Percentiles rank a stretch among this genome's conserved stretches.
phyloP scores from a whole-genome alignment of 2,797 vertebrate genomes.

The Parambassis ranga region DNA sequence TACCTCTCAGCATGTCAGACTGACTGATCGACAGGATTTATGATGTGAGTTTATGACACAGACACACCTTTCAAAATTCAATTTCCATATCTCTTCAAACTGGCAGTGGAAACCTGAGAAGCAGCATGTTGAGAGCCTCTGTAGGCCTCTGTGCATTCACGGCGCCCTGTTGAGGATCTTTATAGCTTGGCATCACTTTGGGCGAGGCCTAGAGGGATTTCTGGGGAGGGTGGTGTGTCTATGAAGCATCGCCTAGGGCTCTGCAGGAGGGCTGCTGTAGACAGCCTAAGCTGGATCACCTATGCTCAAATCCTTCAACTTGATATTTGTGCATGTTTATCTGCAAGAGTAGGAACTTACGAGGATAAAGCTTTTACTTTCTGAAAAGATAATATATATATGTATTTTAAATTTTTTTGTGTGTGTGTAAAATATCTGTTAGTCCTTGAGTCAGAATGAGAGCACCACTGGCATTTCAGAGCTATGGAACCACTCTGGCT shows the following conservation, averaged over 20 bases:
- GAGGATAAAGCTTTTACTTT: slow-evolving; percentile 6
- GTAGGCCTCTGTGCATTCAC: slow-evolving; percentile 15
- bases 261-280: slow-evolving; percentile 38
- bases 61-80: not conserved
- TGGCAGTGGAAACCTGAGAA: slow-evolving; percentile 21
- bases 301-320: slow-evolving; percentile 33
- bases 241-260: slow-evolving; percentile 47
- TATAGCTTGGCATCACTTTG: slow-evolving; percentile 56
- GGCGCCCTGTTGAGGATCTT: slow-evolving; percentile 46
- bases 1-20: not conserved
- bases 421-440: not conserved
- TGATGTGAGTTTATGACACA: slow-evolving; percentile 1
- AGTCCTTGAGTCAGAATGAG: slow-evolving; percentile 7
- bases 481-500: not conserved
- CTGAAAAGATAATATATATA: slow-evolving; percentile 1
- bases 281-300: slow-evolving; percentile 54
- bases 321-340: slow-evolving; percentile 40
- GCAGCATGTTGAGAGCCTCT: slow-evolving; percentile 25
- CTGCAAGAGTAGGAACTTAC: slow-evolving; percentile 4
- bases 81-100: slow-evolving; percentile 25
- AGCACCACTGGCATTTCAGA: slow-evolving; percentile 1
- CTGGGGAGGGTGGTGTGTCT: slow-evolving; percentile 18
- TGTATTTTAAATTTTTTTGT: not conserved
- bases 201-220: slow-evolving; percentile 64
- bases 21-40: not conserved